Evolutionary conservation across 2,888 invertebrate genomes (phyloP), one percentile per base, ranked within the genome.

Genomic region (Dasysyrphus tricinctus): DNA sequence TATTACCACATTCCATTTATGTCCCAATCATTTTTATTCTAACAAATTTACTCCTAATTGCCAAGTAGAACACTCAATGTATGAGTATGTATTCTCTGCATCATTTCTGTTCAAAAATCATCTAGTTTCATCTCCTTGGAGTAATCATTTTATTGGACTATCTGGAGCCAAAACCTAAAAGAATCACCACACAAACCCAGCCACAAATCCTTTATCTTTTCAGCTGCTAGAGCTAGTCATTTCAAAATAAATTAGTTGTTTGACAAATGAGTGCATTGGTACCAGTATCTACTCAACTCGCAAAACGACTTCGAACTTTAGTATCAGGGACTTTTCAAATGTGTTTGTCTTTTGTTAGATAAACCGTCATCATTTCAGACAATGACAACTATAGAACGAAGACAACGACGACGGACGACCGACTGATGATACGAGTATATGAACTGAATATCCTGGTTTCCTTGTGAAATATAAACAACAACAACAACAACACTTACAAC

Each of bases 191-290:
- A n/a, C n/a, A n/a, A n/a, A n/a, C n/a, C n/a, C n/a, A n/a, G n/a
- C n/a, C n/a, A n/a, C 44, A 47, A 75, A 54, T 69, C 42, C 59
- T 75, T 80, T 75, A 63, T 75, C 69, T 75, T 49, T 56, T 54
- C 59, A 54, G 57, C 24, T 24, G 57, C 24, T 24, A 24, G 3
- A 24, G 24, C 44, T 51, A 77, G 34, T 77, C 70, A 57, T 42
- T 79, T 70, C 69, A 56, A 74, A 83, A 75, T 57, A 75, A 79
- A 79, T 74, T 79, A 75, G 49, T 34, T 74, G 65, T 16, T 70
- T 75, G 79, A 79, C 83, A 83, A 83, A 74, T 79, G 24, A 79
- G 69, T 83, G 74, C 82, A 83, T 44, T 61, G 14, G 24, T 16
- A 57, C 12, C 12, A 29, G 12, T 44, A 56, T 16, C 29, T 29